Percentiles rank a stretch among this genome's conserved stretches.
Conservation (phyloP, 2,888 invertebrate genomes). For the Cremastinae sp. region DNA sequence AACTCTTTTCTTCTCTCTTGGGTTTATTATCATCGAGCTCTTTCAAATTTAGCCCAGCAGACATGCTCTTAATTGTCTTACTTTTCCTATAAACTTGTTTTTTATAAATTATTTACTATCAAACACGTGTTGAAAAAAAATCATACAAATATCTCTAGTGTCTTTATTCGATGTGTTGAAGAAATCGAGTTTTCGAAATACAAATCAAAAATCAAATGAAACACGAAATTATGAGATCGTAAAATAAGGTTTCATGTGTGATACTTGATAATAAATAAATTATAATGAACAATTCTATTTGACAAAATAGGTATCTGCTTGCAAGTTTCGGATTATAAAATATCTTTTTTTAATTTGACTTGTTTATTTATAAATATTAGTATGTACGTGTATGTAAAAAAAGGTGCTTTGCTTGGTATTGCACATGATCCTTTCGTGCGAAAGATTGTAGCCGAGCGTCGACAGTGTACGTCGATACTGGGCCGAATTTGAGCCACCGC, state of each 20-base stretch:
- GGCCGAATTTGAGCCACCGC: constrained; percentile 41
- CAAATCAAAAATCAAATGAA: too few relatives aligned
- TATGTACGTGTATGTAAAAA: constrained; percentile 36
- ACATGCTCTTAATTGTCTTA: neutral
- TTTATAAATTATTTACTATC: too few relatives aligned
- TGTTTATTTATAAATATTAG: constrained; percentile 27
- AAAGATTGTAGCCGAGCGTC: constrained; percentile 29
- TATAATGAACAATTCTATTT: too few relatives aligned
- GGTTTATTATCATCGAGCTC: neutral
- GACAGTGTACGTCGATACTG: constrained; percentile 25
- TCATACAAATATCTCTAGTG: too few relatives aligned
- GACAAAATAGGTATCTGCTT: too few relatives aligned
- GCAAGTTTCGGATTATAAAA: constrained; percentile 10
- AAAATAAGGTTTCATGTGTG: too few relatives aligned
- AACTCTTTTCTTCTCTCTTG: constrained; percentile 31
- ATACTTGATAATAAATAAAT: too few relatives aligned
- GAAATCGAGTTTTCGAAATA: too few relatives aligned
- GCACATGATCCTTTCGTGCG: constrained; percentile 58
- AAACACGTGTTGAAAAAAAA: neutral
- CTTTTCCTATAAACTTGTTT: too few relatives aligned
- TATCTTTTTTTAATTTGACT: constrained; percentile 28
- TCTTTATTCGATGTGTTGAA: too few relatives aligned
- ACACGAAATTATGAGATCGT: too few relatives aligned
- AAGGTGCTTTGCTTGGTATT: constrained; percentile 57
- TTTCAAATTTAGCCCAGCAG: neutral